Conservation (phyloP, 2,113 vertebrate species). For the Neopipo cinnamomea region DNA sequence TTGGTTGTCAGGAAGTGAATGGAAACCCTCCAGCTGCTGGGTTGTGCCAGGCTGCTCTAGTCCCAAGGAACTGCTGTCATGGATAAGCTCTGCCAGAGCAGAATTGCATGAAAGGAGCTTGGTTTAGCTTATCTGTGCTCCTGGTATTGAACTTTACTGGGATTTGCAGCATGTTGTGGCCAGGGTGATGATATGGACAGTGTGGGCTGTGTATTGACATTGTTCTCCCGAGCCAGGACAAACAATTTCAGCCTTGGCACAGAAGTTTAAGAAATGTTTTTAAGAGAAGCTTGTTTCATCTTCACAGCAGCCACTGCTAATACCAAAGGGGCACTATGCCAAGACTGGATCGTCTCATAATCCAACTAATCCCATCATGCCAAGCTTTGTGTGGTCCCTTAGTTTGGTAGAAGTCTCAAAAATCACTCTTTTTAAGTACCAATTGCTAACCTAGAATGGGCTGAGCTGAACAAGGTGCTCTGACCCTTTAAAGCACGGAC, state of each 20-base stretch:
- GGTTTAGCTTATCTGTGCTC: not conserved
- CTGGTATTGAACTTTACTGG: not conserved
- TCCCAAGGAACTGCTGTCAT: not conserved
- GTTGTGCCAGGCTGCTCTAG: not conserved
- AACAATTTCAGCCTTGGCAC: not conserved
- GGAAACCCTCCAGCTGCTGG: not conserved
- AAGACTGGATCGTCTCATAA: not conserved
- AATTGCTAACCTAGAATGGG: not conserved
- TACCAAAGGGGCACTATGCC: not conserved
- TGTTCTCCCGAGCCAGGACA: not conserved
- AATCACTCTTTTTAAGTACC: not conserved
- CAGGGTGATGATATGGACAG: not conserved
- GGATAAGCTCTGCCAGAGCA: not conserved
- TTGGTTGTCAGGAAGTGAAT: not conserved
- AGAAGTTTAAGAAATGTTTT: not conserved
- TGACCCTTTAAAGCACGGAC: not conserved
- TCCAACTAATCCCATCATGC: not conserved
- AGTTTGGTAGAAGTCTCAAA: not conserved
- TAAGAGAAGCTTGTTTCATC: not conserved
- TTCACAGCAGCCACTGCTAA: slow-evolving; percentile 2
- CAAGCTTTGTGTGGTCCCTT: not conserved
- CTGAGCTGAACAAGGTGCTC: not conserved
- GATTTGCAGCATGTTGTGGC: not conserved
- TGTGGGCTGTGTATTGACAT: not conserved
- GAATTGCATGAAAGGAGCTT: not conserved